Conservation (phyloP, 2,797 vertebrate species). For the Chaunax sp. region DNA sequence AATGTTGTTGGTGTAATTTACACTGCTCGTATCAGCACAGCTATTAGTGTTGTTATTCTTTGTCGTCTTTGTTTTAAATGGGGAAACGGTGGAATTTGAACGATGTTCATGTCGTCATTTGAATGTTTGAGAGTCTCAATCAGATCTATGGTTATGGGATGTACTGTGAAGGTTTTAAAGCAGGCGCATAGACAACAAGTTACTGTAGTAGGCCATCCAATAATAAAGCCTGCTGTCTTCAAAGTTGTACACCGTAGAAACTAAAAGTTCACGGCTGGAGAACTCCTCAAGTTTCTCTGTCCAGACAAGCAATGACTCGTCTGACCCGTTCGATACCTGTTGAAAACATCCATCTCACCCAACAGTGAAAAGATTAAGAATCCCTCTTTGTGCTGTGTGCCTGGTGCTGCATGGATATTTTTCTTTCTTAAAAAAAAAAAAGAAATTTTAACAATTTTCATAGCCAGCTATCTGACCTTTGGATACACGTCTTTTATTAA, state of each 20-base stretch:
- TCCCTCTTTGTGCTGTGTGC: not conserved
- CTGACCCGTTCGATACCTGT: constrained; percentile 29
- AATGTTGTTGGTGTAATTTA: constrained; percentile 16
- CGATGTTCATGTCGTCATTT: not conserved
- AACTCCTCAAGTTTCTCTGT: constrained; percentile 23
- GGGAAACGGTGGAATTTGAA: constrained; percentile 28
- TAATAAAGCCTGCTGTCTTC: no score
- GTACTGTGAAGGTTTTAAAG: no score
- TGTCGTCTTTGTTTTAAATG: constrained; percentile 9
- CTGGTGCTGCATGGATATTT: constrained; percentile 31
- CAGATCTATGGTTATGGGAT: no score
- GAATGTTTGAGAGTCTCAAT: no score
- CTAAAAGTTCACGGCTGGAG: constrained; percentile 36
- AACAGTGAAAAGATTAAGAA: constrained; percentile 28
- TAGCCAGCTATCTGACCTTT: constrained; percentile 52
- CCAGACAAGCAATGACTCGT: constrained; percentile 38
- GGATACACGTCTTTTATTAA: constrained; percentile 27
- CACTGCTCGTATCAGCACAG: constrained; percentile 13
- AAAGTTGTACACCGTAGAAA: constrained; percentile 23
- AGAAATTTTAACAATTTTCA: constrained; percentile 38
- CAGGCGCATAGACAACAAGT: no score
- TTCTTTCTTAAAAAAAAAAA: constrained; percentile 26
- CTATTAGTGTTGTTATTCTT: not conserved
- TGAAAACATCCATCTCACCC: constrained; percentile 28
- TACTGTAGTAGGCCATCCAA: no score